Conservation (phyloP, 2,797 vertebrate genomes). For the Ceryle rudis region DNA sequence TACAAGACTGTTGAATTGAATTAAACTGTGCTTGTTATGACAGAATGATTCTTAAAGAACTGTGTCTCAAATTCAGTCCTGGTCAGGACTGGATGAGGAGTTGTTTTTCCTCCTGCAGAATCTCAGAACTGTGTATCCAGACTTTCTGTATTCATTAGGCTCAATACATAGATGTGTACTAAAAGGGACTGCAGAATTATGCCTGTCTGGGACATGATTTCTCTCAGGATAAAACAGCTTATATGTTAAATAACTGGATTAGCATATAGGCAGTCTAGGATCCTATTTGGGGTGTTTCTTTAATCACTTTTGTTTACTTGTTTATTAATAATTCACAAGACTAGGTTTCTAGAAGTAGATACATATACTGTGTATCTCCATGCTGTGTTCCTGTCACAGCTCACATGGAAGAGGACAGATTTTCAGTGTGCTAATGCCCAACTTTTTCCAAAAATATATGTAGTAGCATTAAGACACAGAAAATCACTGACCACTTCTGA, state of each 20-base stretch:
- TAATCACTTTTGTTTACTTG: background rate
- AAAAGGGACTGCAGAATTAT: background rate
- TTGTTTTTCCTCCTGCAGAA: background rate
- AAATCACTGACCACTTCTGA: background rate
- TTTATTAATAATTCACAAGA: constrained; percentile 5
- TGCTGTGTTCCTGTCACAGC: background rate
- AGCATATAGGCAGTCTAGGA: background rate
- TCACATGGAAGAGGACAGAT: background rate
- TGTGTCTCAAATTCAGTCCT: background rate
- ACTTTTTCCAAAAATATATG: background rate
- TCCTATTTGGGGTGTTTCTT: background rate
- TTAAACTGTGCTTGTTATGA: constrained; percentile 19
- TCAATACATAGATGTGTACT: background rate
- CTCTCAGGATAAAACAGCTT: background rate
- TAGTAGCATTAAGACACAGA: background rate
- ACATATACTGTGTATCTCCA: background rate
- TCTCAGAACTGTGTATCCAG: background rate
- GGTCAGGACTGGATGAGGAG: background rate
- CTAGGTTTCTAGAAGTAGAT: background rate
- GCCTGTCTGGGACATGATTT: background rate
- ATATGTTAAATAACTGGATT: background rate
- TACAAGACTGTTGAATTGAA: constrained; percentile 31
- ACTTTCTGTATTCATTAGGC: background rate
- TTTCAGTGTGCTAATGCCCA: background rate
- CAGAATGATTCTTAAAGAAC: background rate